These are phyloP conservation scores for Parapsyche elsis DNA, from an alignment of 1,140 invertebrate species.

Conservation along the genomic window DNA sequence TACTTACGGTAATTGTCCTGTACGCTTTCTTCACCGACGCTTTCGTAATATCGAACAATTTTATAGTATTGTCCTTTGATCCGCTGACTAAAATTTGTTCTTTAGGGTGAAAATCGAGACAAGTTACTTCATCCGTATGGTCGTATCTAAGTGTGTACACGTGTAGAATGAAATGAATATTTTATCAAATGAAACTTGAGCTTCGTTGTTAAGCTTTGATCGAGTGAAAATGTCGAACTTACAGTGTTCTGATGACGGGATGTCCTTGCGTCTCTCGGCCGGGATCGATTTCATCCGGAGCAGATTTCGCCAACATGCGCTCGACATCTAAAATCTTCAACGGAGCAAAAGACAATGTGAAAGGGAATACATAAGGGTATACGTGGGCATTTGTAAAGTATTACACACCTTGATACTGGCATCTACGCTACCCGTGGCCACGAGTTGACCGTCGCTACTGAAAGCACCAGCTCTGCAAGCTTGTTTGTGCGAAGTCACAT, in stretches of 20 bases:
- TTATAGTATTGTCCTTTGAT: conserved; percentile 92
- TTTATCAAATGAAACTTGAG: background rate
- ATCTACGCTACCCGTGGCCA: conserved; percentile 98
- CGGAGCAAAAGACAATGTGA: background rate
- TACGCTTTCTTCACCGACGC: conserved; percentile 98
- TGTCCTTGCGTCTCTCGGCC: conserved; percentile 90
- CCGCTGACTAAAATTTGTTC: conserved; percentile 94
- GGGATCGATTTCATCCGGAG: conserved; percentile 83
- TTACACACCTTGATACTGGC: conserved; percentile 90
- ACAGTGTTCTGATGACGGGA: conserved; percentile 96
- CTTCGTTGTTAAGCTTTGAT: no score
- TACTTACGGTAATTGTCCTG: conserved; percentile 84
- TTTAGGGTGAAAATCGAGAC: conserved; percentile 95
- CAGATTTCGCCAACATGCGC: conserved; percentile 95
- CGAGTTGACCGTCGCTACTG: conserved; percentile 91
- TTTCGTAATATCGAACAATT: conserved; percentile 98
- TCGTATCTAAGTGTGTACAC: conserved; percentile 88
- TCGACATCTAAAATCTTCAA: conserved; percentile 94
- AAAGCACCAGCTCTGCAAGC: conserved; percentile 95
- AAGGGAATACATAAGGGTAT: no score
- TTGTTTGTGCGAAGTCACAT: conserved; percentile 98
- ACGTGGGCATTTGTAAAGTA: background rate
- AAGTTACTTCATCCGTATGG: conserved; percentile 97
- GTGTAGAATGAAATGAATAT: background rate
- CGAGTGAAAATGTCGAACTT: conserved; percentile 50